Evolutionary conservation across 2,113 vertebrate species (phyloP), one percentile per base, ranked within the genome.

Genomic region (Polypterus senegalus): DNA sequence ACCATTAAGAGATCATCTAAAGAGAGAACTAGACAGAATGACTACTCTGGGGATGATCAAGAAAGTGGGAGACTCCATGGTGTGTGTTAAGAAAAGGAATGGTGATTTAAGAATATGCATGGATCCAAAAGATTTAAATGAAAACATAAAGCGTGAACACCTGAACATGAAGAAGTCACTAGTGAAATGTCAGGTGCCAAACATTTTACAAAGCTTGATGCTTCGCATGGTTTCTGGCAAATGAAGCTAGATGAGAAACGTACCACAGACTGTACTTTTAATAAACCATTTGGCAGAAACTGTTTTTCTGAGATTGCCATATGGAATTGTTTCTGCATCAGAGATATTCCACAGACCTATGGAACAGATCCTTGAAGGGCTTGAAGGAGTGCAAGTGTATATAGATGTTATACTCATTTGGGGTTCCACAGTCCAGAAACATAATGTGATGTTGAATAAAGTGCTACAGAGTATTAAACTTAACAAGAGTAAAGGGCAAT

Each of bases 321-420:
- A 8, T 52, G 51, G 51, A 8, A 52, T 52, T 8, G 10, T 8
- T 10, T 52, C 51, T 7, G 51, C 4, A 7, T 9, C 49, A 7
- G 49, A 52, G 3, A 52, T 52, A 52, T 52, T 52, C 4, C 51
- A 52, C 51, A 52, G 10, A 52, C 3, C 51, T 3, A 52, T 52
- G 51, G 51, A 52, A 10, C 51, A 52, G 7, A 52, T 4, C 51
- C 7, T 4, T 52, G 51, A 52, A 52, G 49, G 49, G 7, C 48
- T 64, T 4, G 59, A 67, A 11, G 65, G 62, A 10, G 51, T 52
- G 7, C 3, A 10, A 52, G 51, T 52, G 7, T 52, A 52, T 52
- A 10, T 4, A 8, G 51, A 52, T 52, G 51, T 3, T 10, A 52
- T 51, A 51, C 7, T 4, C 10, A 52, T 51, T 7, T 51, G 49